Evolutionary conservation across 92 coral and sea anemone species (phyloP).

Genomic region (Metridium senile): DNA sequence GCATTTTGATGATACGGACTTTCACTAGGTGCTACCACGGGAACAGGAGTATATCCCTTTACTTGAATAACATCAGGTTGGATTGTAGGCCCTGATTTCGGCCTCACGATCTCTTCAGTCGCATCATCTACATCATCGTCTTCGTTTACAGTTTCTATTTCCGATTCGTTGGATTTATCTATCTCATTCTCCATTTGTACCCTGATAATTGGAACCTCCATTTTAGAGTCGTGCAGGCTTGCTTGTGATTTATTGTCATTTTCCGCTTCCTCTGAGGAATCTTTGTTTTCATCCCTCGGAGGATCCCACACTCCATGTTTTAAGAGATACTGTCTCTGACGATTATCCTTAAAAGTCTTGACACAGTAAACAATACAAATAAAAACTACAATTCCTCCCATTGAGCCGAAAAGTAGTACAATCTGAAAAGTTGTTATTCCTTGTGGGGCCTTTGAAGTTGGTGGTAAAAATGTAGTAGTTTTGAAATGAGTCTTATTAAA

Average conservation of each 20-base stretch:
- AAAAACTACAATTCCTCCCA: slow-evolving; percentile 47
- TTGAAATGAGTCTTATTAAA: slow-evolving; percentile 13
- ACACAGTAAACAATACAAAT: slow-evolving; percentile 35
- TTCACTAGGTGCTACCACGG: not conserved
- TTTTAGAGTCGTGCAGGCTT: slow-evolving; percentile 2
- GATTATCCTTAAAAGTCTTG: slow-evolving; percentile 34
- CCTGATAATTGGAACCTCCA: slow-evolving; percentile 31
- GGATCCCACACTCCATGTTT: slow-evolving; percentile 44
- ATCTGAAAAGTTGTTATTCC: slow-evolving; percentile 18
- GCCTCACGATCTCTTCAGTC: not conserved
- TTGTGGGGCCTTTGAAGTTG: not conserved
- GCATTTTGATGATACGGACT: not conserved
- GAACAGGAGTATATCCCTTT: slow-evolving; percentile 1
- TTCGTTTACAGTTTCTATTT: slow-evolving; percentile 3
- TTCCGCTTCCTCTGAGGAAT: not conserved
- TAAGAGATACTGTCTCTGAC: slow-evolving; percentile 30
- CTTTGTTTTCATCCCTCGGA: slow-evolving; percentile 18
- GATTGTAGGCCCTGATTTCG: not conserved
- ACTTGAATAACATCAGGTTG: slow-evolving; percentile 17
- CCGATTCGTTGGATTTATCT: not conserved
- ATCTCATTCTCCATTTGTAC: slow-evolving; percentile 33
- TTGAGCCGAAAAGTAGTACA: slow-evolving; percentile 37
- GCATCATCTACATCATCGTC: not conserved
- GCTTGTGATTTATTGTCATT: not conserved
- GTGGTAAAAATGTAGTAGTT: not conserved